Evolutionary conservation across 2,113 vertebrate genomes (phyloP).

Genomic region (Carollia perspicillata): DNA sequence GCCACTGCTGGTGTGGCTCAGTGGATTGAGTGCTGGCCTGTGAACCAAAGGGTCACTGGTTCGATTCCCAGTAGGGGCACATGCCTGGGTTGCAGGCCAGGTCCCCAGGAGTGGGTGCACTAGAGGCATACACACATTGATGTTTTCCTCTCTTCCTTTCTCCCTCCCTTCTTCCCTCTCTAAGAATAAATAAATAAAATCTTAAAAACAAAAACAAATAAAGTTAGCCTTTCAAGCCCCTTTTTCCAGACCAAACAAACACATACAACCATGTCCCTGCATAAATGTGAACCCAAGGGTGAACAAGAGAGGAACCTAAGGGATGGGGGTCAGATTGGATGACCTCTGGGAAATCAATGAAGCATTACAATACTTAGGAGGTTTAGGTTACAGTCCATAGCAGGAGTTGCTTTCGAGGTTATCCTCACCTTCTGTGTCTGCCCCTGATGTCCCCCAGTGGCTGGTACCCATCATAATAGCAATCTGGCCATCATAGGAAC

Average conservation of each 20-base stretch:
- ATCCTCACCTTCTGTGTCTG: neutral
- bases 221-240: neutral
- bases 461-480: no score
- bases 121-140: no score
- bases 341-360: neutral
- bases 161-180: no score
- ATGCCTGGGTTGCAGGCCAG: no score
- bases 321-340: neutral
- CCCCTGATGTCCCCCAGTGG: neutral
- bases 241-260: neutral
- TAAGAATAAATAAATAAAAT: no score
- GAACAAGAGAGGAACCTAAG: neutral
- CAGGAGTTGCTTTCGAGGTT: no score
- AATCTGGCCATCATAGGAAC: neutral
- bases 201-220: neutral
- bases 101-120: no score
- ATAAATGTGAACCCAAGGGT: neutral
- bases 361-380: neutral
- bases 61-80: no score
- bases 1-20: no score
- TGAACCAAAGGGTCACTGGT: no score
- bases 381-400: neutral
- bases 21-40: no score
- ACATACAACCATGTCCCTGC: neutral
- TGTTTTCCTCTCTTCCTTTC: no score